Evolutionary conservation across 2,113 vertebrate genomes (phyloP).

Genomic region (Jacana jacana): DNA sequence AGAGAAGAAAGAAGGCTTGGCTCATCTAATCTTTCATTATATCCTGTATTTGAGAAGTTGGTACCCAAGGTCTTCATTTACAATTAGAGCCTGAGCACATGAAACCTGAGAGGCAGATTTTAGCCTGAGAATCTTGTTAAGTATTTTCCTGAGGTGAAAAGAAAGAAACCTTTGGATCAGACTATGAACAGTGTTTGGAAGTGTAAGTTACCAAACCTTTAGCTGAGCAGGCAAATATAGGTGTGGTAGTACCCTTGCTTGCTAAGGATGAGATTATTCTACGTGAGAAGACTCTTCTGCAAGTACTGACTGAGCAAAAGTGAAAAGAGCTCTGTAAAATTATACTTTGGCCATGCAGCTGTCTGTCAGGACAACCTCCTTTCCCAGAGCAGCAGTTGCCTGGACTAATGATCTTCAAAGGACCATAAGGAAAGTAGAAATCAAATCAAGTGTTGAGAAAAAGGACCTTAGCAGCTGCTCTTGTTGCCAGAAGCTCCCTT

Average conservation of each 20-base stretch:
- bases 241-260: neutral
- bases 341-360: neutral
- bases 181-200: neutral
- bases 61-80: neutral
- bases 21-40: neutral
- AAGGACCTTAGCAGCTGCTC: slow-evolving; percentile 50
- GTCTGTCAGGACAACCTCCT: neutral
- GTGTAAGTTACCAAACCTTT: neutral
- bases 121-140: neutral
- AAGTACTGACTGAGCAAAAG: neutral
- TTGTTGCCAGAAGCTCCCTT: slow-evolving; percentile 50
- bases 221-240: neutral
- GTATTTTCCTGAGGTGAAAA: neutral
- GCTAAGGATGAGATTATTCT: neutral
- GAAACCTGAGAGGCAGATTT: neutral
- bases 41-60: neutral
- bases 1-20: neutral
- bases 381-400: slow-evolving; percentile 6
- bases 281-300: neutral
- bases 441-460: slow-evolving; percentile 38
- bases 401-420: slow-evolving; percentile 33
- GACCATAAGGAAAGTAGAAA: slow-evolving; percentile 28
- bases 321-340: neutral
- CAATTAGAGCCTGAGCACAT: neutral
- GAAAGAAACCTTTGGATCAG: neutral